phyloP scores from a whole-genome alignment of 2,113 vertebrate genomes.

The Dasyprocta punctata region DNA sequence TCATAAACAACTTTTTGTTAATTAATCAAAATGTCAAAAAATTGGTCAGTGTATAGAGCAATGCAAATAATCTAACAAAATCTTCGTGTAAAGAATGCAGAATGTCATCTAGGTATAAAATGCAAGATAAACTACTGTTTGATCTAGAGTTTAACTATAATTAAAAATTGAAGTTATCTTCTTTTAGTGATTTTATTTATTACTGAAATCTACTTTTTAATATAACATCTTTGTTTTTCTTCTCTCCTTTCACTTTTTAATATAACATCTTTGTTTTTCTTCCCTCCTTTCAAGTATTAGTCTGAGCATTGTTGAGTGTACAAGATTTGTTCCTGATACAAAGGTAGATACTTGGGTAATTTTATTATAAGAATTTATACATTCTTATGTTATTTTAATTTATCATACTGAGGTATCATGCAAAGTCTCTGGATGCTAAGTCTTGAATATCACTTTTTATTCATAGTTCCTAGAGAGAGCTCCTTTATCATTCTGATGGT shows the following conservation, averaged over 20 bases:
- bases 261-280: neutral
- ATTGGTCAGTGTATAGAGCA: neutral
- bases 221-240: neutral
- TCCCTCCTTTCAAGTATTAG: neutral
- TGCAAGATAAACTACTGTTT: neutral
- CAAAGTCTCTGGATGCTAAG: neutral
- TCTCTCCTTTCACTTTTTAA: neutral
- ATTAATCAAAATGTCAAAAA: slow-evolving; percentile 57
- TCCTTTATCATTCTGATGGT: neutral
- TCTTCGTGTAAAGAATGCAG: neutral
- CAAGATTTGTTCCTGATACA: neutral
- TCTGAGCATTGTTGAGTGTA: neutral
- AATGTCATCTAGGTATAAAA: neutral
- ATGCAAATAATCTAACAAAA: slow-evolving; percentile 33
- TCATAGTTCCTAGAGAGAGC: neutral
- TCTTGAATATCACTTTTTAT: neutral
- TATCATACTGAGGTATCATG: neutral
- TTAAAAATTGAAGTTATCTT: neutral
- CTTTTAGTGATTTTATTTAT: neutral
- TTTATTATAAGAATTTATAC: neutral
- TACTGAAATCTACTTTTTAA: neutral
- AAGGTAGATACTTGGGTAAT: neutral
- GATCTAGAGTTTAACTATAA: neutral
- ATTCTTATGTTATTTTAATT: neutral
- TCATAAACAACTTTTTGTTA: slow-evolving; percentile 27